phyloP scores from a whole-genome alignment of 2,888 invertebrate species.

The Meloe dianella region DNA sequence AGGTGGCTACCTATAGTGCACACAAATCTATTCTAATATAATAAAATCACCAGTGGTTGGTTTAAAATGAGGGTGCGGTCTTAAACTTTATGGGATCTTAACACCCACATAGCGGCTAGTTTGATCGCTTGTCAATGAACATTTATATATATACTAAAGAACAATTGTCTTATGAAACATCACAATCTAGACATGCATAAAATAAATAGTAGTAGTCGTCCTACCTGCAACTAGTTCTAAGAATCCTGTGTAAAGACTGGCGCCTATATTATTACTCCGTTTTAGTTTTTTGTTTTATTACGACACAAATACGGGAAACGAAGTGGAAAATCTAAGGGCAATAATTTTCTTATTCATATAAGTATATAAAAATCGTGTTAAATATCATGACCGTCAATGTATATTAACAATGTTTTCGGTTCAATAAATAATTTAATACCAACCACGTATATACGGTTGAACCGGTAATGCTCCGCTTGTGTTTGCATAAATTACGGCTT shows the following conservation, averaged over 20 bases:
- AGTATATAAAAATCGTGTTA: not conserved
- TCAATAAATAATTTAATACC: slow-evolving; percentile 34
- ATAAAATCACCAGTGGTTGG: not conserved
- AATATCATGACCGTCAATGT: slow-evolving; percentile 18
- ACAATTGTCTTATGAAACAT: slow-evolving; percentile 27
- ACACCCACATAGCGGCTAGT: slow-evolving; percentile 29
- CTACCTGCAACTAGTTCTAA: slow-evolving; percentile 10
- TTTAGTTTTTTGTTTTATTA: not conserved
- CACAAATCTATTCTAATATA: not conserved
- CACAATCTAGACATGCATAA: slow-evolving; percentile 3
- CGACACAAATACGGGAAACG: not conserved
- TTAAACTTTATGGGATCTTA: slow-evolving; percentile 24
- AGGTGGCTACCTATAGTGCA: slow-evolving; percentile 23
- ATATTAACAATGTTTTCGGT: slow-evolving; percentile 36
- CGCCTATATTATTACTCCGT: not conserved
- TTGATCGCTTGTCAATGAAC: slow-evolving; percentile 32
- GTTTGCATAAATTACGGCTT: slow-evolving; percentile 44
- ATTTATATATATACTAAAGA: too few relatives aligned
- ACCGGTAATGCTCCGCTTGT: slow-evolving; percentile 42
- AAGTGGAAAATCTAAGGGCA: slow-evolving; percentile 4
- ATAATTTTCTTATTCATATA: not conserved
- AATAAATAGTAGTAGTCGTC: slow-evolving; percentile 1
- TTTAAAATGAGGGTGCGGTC: slow-evolving; percentile 23
- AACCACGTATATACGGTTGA: slow-evolving; percentile 27
- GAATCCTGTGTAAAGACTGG: slow-evolving; percentile 1